These are phyloP conservation scores for Martes martes DNA, from an alignment of 2,113 vertebrate genomes.

Conservation along the genomic window DNA sequence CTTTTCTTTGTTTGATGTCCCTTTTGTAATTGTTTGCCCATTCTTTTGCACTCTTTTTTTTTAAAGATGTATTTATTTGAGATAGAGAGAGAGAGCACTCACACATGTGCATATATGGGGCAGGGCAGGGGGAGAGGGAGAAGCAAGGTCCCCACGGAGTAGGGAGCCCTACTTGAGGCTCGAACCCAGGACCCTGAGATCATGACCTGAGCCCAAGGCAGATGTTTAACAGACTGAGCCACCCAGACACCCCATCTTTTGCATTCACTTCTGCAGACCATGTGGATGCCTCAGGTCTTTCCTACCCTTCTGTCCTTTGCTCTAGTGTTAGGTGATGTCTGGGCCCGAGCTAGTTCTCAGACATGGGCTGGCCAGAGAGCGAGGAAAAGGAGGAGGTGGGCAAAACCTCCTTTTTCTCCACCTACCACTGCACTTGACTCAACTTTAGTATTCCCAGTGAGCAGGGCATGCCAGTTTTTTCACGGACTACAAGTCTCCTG, in stretches of 20 bases:
- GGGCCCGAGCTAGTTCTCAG: background rate
- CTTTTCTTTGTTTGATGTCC: background rate
- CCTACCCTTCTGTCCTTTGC: background rate
- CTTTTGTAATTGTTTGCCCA: background rate
- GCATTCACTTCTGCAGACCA: background rate
- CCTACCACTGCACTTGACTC: background rate
- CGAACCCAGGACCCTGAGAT: background rate
- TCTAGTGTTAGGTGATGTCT: background rate
- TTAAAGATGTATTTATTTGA: background rate
- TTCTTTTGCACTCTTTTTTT: background rate
- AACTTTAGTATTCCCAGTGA: background rate
- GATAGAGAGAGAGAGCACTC: background rate
- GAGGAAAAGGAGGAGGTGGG: background rate
- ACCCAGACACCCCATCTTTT: background rate
- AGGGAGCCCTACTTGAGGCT: background rate
- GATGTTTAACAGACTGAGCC: background rate
- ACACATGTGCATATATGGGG: too few relatives aligned
- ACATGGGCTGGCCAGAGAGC: background rate
- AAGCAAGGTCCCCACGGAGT: background rate
- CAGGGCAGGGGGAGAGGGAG: background rate
- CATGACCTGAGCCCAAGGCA: background rate
- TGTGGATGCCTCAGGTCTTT: background rate
- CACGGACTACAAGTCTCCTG: background rate
- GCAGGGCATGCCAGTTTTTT: background rate
- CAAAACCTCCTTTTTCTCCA: background rate